Evolutionary conservation across 2,888 invertebrate species (phyloP).

Genomic region (Dicroscelio sp.): DNA sequence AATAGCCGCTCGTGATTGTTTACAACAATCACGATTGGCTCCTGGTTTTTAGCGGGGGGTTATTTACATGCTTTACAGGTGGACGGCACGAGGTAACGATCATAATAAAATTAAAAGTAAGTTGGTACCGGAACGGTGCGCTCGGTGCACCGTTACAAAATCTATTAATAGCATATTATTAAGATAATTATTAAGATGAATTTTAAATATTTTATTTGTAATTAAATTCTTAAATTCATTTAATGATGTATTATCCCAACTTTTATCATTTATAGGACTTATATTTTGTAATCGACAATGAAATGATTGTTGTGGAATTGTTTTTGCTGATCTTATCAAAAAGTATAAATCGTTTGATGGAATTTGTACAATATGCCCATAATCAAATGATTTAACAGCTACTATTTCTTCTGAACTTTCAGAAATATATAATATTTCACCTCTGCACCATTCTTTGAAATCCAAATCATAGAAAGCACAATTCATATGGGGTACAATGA

Average conservation of each 20-base stretch:
- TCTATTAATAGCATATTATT: too few relatives aligned
- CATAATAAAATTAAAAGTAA: too few relatives aligned
- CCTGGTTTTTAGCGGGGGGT: too few relatives aligned
- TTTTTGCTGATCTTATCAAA: background rate
- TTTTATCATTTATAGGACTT: background rate
- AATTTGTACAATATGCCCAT: background rate
- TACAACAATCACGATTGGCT: too few relatives aligned
- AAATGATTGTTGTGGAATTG: background rate
- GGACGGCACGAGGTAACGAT: too few relatives aligned
- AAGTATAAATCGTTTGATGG: background rate
- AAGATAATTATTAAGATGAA: too few relatives aligned
- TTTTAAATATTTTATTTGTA: background rate
- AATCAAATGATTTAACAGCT: background rate
- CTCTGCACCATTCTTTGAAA: background rate
- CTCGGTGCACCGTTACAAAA: too few relatives aligned
- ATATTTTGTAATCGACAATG: background rate
- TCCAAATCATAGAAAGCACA: background rate
- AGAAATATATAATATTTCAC: background rate
- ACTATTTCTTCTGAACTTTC: background rate
- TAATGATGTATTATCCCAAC: background rate
- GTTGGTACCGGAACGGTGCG: too few relatives aligned
- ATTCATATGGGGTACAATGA: background rate
- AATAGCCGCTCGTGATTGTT: too few relatives aligned
- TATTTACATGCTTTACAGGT: too few relatives aligned
- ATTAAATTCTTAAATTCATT: background rate